Evolutionary conservation across 2,113 vertebrate species (phyloP).

Genomic region (Xiphophorus maculatus): DNA sequence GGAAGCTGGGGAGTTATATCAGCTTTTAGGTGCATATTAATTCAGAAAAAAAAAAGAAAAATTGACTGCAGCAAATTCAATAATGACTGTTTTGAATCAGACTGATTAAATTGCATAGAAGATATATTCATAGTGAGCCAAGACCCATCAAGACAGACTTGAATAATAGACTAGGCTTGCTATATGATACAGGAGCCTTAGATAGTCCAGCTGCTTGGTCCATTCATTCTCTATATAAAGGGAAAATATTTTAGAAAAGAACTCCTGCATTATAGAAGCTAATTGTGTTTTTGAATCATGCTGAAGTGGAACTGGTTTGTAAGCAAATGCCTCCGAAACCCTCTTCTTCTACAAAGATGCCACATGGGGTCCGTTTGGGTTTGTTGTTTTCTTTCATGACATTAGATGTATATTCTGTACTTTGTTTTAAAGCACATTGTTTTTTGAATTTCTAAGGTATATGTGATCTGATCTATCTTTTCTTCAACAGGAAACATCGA

Average conservation of each 20-base stretch:
- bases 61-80: conserved; percentile 48
- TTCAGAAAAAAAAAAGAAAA: conserved; percentile 10
- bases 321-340: conserved; percentile 68
- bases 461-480: background rate
- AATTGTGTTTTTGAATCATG: conserved; percentile 73
- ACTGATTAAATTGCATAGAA: conserved; percentile 70
- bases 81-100: conserved; percentile 57
- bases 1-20: conserved; percentile 46
- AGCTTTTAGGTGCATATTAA: conserved; percentile 51
- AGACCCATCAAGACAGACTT: conserved; percentile 54
- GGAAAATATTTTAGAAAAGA: conserved; percentile 35
- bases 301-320: conserved; percentile 42
- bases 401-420: conserved; percentile 2
- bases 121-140: conserved; percentile 65
- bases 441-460: conserved; percentile 19
- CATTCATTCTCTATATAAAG: conserved; percentile 33
- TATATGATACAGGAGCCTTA: conserved; percentile 57
- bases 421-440: conserved; percentile 7
- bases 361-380: conserved; percentile 71
- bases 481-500: conserved; percentile 91
- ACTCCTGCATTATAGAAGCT: conserved; percentile 70
- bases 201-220: conserved; percentile 28
- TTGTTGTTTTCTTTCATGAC: no score
- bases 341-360: conserved; percentile 62
- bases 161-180: conserved; percentile 70